phyloP scores from a whole-genome alignment of 2,113 vertebrate species.

The Prunella fulvescens region DNA sequence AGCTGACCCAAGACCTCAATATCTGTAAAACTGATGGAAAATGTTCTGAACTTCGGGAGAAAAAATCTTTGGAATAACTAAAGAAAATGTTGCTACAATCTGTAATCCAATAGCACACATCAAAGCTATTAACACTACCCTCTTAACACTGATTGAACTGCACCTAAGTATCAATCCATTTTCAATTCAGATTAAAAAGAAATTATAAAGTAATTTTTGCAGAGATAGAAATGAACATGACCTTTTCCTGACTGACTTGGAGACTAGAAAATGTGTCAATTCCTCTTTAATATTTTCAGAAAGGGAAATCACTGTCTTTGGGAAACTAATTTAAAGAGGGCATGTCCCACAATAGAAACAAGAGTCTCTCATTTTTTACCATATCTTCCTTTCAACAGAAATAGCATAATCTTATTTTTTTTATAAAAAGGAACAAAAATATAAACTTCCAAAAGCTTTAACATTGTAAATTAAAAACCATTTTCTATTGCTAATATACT shows the following conservation, averaged over 20 bases:
- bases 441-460: neutral
- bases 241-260: neutral
- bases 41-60: neutral
- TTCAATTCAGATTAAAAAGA: neutral
- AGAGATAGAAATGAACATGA: neutral
- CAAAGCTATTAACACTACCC: neutral
- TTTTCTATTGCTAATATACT: neutral
- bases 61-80: neutral
- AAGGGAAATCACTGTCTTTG: neutral
- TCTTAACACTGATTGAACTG: slow-evolving; percentile 4
- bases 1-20: neutral
- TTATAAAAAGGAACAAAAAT: neutral
- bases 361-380: neutral
- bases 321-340: neutral
- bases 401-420: neutral
- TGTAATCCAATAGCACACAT: neutral
- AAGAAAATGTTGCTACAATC: neutral
- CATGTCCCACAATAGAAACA: neutral
- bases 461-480: neutral
- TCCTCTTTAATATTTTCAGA: neutral
- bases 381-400: neutral
- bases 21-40: neutral
- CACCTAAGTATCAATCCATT: neutral
- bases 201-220: neutral
- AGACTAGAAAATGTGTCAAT: neutral